These are phyloP conservation scores for Drosophila parvula DNA, from an alignment of 1,140 invertebrate genomes.

Conservation along the genomic window DNA sequence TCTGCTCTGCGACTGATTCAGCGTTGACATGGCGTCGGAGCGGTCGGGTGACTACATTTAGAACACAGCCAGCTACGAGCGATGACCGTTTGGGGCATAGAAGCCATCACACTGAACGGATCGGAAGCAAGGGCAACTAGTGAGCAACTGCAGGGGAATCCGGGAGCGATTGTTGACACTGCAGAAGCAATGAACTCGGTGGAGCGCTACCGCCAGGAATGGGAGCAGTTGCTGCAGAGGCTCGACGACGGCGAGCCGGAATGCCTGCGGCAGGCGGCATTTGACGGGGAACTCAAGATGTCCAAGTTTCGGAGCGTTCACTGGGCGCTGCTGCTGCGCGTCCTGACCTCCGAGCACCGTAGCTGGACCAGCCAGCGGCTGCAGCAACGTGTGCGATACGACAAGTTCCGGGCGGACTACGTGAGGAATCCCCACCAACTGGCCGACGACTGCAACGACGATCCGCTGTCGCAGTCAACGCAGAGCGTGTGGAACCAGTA, in stretches of 20 bases:
- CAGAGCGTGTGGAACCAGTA: slow-evolving; percentile 92
- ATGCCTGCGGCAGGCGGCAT: slow-evolving; percentile 69
- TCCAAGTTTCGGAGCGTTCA: slow-evolving; percentile 85
- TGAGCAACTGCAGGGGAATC: slow-evolving; percentile 42
- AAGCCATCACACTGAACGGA: slow-evolving; percentile 76
- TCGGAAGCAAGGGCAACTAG: slow-evolving; percentile 52
- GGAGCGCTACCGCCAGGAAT: slow-evolving; percentile 82
- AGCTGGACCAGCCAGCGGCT: slow-evolving; percentile 76
- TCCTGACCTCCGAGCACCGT: slow-evolving; percentile 76
- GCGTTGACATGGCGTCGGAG: slow-evolving; percentile 30
- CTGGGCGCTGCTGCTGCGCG: slow-evolving; percentile 84
- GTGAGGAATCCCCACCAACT: slow-evolving; percentile 78
- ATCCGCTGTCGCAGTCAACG: slow-evolving; percentile 77
- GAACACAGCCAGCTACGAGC: slow-evolving; percentile 37
- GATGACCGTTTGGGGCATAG: slow-evolving; percentile 78
- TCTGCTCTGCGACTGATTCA: background rate
- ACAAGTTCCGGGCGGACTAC: slow-evolving; percentile 77
- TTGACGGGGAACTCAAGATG: slow-evolving; percentile 84
- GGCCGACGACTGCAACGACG: slow-evolving; percentile 53
- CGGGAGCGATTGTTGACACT: slow-evolving; percentile 1
- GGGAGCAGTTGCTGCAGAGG: slow-evolving; percentile 68
- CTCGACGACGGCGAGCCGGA: slow-evolving; percentile 75
- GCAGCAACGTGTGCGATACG: slow-evolving; percentile 75
- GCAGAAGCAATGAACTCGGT: slow-evolving; percentile 70
- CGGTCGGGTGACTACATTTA: slow-evolving; percentile 28